Conservation (phyloP, 2,888 invertebrate genomes). For the Agriopis aurantiaria region DNA sequence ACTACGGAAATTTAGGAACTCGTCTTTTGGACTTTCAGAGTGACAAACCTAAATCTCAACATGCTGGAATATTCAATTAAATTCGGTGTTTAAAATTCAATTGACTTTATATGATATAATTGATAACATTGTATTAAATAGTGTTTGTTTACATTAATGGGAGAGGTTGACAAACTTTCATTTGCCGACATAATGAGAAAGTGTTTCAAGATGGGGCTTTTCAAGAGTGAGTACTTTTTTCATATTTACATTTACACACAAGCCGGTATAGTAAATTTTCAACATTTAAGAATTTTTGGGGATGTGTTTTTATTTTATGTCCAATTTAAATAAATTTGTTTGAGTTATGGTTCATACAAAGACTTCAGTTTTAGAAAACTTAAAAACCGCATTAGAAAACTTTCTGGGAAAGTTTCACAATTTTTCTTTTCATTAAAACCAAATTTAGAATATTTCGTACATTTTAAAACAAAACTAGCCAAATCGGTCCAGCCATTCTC, state of each 20-base stretch:
- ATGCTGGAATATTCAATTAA: conserved; percentile 15
- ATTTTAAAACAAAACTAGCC: too few relatives aligned
- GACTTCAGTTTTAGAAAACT: too few relatives aligned
- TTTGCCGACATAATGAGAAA: conserved; percentile 78
- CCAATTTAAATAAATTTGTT: too few relatives aligned
- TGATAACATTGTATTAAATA: conserved; percentile 2
- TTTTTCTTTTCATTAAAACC: too few relatives aligned
- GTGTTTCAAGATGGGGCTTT: conserved; percentile 83
- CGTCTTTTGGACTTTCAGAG: conserved; percentile 26
- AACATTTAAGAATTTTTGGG: background rate
- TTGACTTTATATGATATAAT: conserved; percentile 1
- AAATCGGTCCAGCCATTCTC: too few relatives aligned
- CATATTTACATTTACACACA: background rate
- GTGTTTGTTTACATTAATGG: conserved; percentile 61
- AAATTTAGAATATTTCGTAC: too few relatives aligned
- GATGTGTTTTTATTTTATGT: background rate
- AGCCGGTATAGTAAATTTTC: too few relatives aligned
- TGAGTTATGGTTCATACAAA: too few relatives aligned
- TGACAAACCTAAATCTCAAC: conserved; percentile 20
- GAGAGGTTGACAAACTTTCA: conserved; percentile 66
- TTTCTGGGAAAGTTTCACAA: too few relatives aligned
- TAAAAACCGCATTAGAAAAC: too few relatives aligned
- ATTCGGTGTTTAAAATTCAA: background rate
- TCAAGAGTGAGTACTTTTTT: conserved; percentile 76
- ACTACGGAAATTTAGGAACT: conserved; percentile 20